phyloP scores from a whole-genome alignment of 2,888 invertebrate species.

The Caenorhabditis japonica region DNA sequence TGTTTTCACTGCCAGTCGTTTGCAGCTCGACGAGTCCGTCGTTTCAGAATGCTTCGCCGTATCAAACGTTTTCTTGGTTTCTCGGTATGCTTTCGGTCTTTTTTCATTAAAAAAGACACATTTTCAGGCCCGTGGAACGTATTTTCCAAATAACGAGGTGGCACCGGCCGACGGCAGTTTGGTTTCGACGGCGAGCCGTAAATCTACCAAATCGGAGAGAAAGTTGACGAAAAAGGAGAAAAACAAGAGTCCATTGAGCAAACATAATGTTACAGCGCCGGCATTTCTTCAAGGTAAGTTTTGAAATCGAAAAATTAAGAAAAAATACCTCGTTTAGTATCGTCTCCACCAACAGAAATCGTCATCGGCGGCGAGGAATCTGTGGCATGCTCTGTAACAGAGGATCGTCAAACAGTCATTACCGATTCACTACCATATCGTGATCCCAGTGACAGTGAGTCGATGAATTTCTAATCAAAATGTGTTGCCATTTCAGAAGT shows the following conservation, averaged over 20 bases:
- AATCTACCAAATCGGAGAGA: conserved; percentile 36
- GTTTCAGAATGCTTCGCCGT: conserved; percentile 14
- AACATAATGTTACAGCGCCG: conserved; percentile 7
- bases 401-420: conserved; percentile 37
- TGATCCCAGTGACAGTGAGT: conserved; percentile 47
- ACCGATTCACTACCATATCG: conserved; percentile 46
- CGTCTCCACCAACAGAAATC: conserved; percentile 25
- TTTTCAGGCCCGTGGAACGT: conserved; percentile 32
- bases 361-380: conserved; percentile 23
- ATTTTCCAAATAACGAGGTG: conserved; percentile 37
- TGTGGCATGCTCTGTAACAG: conserved; percentile 4
- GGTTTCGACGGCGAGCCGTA: conserved; percentile 26
- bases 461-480: neutral
- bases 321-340: conserved; percentile 7
- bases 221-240: conserved; percentile 41
- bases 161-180: conserved; percentile 41
- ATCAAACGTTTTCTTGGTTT: conserved; percentile 42
- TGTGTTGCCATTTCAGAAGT: conserved; percentile 13
- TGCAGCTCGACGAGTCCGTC: too few relatives aligned
- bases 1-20: too few relatives aligned
- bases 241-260: conserved; percentile 31
- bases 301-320: neutral
- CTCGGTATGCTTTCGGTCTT: conserved; percentile 20
- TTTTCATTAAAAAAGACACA: too few relatives aligned
- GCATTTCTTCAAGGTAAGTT: conserved; percentile 22